A percentile compares a stretch with the other conserved stretches of the same genome.
These are phyloP conservation scores for Todiramphus chloris DNA, from an alignment of 2,113 vertebrate species.

Conservation along the genomic window DNA sequence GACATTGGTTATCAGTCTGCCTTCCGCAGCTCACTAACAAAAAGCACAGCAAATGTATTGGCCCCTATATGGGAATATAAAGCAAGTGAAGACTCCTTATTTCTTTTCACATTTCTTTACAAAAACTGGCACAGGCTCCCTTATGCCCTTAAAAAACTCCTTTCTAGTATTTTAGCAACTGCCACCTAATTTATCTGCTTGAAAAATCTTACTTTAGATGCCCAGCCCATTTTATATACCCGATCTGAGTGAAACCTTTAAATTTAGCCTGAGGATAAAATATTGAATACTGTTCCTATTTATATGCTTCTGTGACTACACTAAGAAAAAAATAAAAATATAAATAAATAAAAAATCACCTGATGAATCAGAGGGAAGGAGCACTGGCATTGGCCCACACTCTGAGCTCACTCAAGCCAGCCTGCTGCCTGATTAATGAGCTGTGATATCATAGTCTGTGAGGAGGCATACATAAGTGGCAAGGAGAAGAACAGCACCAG, in stretches of 20 bases:
- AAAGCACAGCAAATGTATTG: not conserved
- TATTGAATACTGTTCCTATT: not conserved
- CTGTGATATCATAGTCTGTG: conserved; percentile 56
- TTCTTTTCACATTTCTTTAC: not conserved
- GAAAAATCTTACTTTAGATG: not conserved
- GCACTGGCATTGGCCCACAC: not conserved
- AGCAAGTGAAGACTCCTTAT: not conserved
- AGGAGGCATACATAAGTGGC: conserved; percentile 18
- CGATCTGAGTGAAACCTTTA: not conserved
- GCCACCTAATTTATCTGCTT: not conserved
- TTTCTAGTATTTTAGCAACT: not conserved
- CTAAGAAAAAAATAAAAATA: not conserved
- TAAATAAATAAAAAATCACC: not conserved
- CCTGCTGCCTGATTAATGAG: conserved; percentile 39
- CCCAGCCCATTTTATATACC: not conserved
- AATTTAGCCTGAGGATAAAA: not conserved
- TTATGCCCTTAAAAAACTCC: not conserved
- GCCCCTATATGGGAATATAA: not conserved
- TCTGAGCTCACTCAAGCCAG: conserved; percentile 46
- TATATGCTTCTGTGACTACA: conserved; percentile 2
- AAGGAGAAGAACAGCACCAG: not conserved
- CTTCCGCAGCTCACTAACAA: not conserved
- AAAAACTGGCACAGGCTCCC: not conserved
- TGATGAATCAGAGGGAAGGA: conserved; percentile 30
- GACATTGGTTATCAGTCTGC: not conserved